These are phyloP conservation scores for Lochmaea capreae DNA, from an alignment of 2,888 invertebrate species.

Conservation along the genomic window DNA sequence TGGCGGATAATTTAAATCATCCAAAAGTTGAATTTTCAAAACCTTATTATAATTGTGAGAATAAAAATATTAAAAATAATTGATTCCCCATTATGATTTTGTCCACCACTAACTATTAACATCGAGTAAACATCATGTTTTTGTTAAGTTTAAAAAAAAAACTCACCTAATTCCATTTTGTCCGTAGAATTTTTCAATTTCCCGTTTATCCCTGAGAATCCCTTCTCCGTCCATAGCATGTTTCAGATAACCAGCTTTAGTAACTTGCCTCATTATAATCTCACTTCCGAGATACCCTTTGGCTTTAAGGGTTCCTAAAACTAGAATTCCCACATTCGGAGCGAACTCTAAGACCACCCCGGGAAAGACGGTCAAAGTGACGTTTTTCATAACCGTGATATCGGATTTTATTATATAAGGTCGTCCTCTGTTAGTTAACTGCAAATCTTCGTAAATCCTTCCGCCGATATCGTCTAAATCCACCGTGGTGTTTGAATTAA, in stretches of 20 bases:
- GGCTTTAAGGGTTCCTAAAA: constrained; percentile 90
- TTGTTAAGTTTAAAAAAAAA: too few relatives aligned
- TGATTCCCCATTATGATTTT: too few relatives aligned
- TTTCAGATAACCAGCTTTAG: constrained; percentile 59
- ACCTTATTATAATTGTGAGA: too few relatives aligned
- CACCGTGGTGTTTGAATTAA: constrained; percentile 68
- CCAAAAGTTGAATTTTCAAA: too few relatives aligned
- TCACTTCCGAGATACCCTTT: constrained; percentile 80
- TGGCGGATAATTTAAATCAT: too few relatives aligned
- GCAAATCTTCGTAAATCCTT: constrained; percentile 75
- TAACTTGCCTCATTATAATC: constrained; percentile 80
- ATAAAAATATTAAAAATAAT: too few relatives aligned
- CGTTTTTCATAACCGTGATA: constrained; percentile 96
- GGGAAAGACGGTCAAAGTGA: constrained; percentile 85
- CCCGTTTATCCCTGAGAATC: constrained; percentile 46
- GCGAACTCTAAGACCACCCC: constrained; percentile 94
- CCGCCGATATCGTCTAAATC: constrained; percentile 82
- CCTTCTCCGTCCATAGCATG: constrained; percentile 59
- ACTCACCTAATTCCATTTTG: constrained; percentile 78
- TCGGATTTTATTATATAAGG: constrained; percentile 89
- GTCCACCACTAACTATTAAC: too few relatives aligned
- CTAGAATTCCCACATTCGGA: constrained; percentile 95
- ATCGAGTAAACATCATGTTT: too few relatives aligned
- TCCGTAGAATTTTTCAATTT: constrained; percentile 66
- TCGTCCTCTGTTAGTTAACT: constrained; percentile 69